Evolutionary conservation across 92 coral and sea anemone species (phyloP).

Genomic region (Porites divaricata): DNA sequence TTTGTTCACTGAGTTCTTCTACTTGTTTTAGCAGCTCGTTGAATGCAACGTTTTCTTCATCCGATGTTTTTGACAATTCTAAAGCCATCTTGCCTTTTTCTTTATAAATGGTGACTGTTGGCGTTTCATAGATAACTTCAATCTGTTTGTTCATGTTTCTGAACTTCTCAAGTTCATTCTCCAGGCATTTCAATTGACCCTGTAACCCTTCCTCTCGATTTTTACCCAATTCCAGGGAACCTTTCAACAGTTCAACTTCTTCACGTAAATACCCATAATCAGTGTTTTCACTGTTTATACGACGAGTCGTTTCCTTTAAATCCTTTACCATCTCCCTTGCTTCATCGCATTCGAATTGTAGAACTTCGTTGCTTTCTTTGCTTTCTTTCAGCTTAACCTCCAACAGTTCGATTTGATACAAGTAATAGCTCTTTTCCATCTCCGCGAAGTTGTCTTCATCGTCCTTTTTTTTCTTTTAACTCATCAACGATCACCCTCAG

Average conservation of each 20-base stretch:
- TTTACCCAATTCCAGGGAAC: neutral
- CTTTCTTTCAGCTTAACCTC: no score
- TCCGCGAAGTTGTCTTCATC: no score
- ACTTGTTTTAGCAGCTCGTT: neutral
- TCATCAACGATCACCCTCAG: no score
- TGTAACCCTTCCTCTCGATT: neutral
- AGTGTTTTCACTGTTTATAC: neutral
- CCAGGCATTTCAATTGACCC: neutral
- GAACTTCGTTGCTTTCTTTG: neutral
- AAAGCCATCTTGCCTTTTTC: neutral
- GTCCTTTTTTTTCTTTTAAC: no score
- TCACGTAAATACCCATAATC: neutral
- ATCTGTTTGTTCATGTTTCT: neutral
- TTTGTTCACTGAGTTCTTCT: neutral
- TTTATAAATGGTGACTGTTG: neutral
- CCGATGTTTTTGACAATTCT: neutral
- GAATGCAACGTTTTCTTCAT: neutral
- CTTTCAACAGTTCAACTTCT: slow-evolving; percentile 4
- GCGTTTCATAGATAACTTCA: neutral
- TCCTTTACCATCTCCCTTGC: neutral
- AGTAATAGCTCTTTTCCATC: no score
- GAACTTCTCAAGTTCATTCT: neutral
- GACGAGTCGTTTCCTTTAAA: neutral
- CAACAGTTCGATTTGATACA: no score
- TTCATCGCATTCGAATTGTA: neutral